A percentile compares a stretch with the other conserved stretches of the same genome.
Conservation (phyloP, 2,888 invertebrate species). For the Hemistola chrysoprasaria region DNA sequence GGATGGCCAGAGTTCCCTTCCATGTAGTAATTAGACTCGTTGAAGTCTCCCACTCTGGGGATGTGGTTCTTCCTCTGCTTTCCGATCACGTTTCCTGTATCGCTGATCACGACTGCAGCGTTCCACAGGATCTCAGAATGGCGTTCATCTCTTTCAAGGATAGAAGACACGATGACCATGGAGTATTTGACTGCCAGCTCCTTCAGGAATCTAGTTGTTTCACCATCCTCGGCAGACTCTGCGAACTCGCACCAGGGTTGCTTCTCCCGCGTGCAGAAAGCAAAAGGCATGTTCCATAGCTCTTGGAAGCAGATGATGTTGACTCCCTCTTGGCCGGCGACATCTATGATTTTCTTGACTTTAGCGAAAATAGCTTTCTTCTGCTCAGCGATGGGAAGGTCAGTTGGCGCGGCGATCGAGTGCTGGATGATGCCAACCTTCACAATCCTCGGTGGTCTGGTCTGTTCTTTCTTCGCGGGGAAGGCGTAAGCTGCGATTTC, state of each 20-base stretch:
- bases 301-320: constrained; percentile 98
- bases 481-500: constrained; percentile 72
- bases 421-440: constrained; percentile 95
- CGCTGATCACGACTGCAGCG: constrained; percentile 96
- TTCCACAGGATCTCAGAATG: constrained; percentile 97
- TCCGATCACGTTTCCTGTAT: constrained; percentile 94
- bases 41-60: constrained; percentile 98
- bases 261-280: constrained; percentile 98
- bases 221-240: constrained; percentile 94
- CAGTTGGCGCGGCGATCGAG: constrained; percentile 90
- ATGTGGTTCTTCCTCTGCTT: constrained; percentile 99
- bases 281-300: constrained; percentile 99
- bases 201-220: constrained; percentile 91
- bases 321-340: constrained; percentile 91
- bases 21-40: constrained; percentile 98
- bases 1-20: constrained; percentile 98
- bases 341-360: constrained; percentile 89
- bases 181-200: constrained; percentile 91
- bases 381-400: constrained; percentile 89
- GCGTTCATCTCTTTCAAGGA: constrained; percentile 94
- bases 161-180: constrained; percentile 98
- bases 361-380: constrained; percentile 90
- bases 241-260: constrained; percentile 99
- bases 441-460: constrained; percentile 87
- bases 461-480: constrained; percentile 71